Evolutionary conservation across 2,888 invertebrate species (phyloP), one percentile per base, ranked within the genome.

Genomic region (Ernsta delagoae): DNA sequence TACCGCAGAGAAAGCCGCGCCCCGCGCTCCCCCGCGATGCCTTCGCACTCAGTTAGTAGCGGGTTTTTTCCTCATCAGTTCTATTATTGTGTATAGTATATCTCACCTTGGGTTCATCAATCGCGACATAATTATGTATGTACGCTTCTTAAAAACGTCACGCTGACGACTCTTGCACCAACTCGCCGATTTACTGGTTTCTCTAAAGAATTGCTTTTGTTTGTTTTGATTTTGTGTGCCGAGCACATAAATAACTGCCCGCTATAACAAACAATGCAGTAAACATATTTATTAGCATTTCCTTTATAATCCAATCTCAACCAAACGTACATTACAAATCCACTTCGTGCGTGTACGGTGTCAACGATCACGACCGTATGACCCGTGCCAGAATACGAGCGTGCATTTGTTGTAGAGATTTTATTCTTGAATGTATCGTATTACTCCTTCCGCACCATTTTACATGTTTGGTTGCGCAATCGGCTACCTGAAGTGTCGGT

Each of bases 61-160:
- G 90, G 92, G 92, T 93, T 92, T 93, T 93, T 93, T 93, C 93
- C 93, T 93, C 91, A 87, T 91, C 90, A 90, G 85, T 85, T 86
- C 84, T 84, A 88, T 88, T 89, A 89, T 87, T 87, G 87, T 82
- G 87, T 83, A 84, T 85, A 79, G 84, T 87, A 83, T 83, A 86
- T 83, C 83, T 83, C 84, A 84, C 79, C 85, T 88, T 83, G 81
- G 87, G 85, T 90, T 89, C 90, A 92, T 90, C 88, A 88, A 83
- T 81, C 82, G 85, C 83, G 80, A 82, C 82, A 85, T 80, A 83
- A 31, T 31, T 31, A 31, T 31, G 31, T 81, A 8, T 43, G 11
- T 83, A 57, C 57, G 59, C 24, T 39, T 79, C 77, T 77, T 16
- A 50, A 82, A 77, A 77, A 83, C 85, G 83, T 82, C 83, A 83